phyloP scores from a whole-genome alignment of 2,888 invertebrate genomes.

The Cosmopolites sordidus region DNA sequence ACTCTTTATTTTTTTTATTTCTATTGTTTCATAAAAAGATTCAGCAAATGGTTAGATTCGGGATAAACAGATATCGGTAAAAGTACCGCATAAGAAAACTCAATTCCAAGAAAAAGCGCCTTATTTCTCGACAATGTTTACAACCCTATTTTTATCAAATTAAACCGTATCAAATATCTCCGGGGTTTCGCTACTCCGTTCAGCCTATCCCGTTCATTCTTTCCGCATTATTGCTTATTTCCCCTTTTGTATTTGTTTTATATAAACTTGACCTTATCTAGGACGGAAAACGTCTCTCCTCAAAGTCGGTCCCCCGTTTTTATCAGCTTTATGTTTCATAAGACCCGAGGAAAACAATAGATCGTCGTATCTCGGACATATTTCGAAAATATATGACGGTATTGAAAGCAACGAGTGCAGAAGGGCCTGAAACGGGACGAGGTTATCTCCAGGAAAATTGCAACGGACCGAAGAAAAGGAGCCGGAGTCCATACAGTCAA shows the following conservation, averaged over 20 bases:
- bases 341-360: slow-evolving; percentile 9
- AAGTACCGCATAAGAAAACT: too few species aligned
- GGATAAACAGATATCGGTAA: too few species aligned
- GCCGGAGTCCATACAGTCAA: slow-evolving; percentile 6
- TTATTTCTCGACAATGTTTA: not conserved
- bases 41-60: too few species aligned
- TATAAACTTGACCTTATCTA: not conserved
- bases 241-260: slow-evolving; percentile 1
- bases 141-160: slow-evolving; percentile 1
- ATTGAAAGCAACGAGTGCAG: slow-evolving; percentile 18
- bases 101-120: not conserved
- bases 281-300: not conserved
- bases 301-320: not conserved
- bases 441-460: not conserved
- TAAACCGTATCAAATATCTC: not conserved
- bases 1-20: too few species aligned
- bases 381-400: slow-evolving; percentile 16
- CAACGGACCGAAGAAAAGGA: not conserved
- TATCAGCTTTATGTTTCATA: slow-evolving; percentile 2
- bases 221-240: slow-evolving; percentile 2
- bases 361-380: slow-evolving; percentile 18
- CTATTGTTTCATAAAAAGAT: too few species aligned
- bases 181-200: not conserved
- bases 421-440: slow-evolving; percentile 10
- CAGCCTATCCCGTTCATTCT: not conserved